A percentile compares a stretch with the other conserved stretches of the same genome.
These are phyloP conservation scores for Dorcus parallelipipedus DNA, from an alignment of 2,888 invertebrate genomes.

Conservation along the genomic window DNA sequence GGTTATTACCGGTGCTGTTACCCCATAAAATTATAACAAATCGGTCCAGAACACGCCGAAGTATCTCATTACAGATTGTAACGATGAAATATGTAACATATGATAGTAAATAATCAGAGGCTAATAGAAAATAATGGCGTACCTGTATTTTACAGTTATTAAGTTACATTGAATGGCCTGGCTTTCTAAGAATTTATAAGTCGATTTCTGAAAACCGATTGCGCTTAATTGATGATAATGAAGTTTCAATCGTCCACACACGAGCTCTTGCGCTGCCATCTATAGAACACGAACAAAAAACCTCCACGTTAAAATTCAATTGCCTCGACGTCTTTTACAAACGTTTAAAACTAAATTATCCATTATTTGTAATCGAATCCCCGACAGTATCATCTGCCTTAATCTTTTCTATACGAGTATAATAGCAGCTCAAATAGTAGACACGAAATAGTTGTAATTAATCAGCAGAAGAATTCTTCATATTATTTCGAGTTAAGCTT, in stretches of 20 bases:
- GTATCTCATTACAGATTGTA: not conserved
- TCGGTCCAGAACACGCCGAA: not conserved
- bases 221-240: constrained; percentile 26
- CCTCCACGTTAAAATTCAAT: constrained; percentile 2
- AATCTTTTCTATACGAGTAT: too few species aligned
- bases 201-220: constrained; percentile 27
- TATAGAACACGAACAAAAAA: constrained; percentile 30
- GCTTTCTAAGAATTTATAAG: constrained; percentile 18
- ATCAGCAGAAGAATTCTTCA: too few species aligned
- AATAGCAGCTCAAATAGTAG: too few species aligned
- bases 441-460: too few species aligned
- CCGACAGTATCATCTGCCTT: too few species aligned
- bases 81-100: not conserved
- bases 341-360: too few species aligned
- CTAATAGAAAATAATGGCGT: constrained; percentile 2
- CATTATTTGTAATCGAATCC: too few species aligned
- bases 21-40: constrained; percentile 1
- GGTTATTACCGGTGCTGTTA: too few species aligned
- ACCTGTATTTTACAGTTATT: constrained; percentile 15
- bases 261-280: constrained; percentile 18
- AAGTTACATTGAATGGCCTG: constrained; percentile 9
- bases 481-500: too few species aligned
- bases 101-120: not conserved
- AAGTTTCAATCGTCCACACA: constrained; percentile 4
- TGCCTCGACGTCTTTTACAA: not conserved